Evolutionary conservation across 2,888 invertebrate genomes (phyloP), one percentile per base, ranked within the genome.

Genomic region (Eurois occulta): DNA sequence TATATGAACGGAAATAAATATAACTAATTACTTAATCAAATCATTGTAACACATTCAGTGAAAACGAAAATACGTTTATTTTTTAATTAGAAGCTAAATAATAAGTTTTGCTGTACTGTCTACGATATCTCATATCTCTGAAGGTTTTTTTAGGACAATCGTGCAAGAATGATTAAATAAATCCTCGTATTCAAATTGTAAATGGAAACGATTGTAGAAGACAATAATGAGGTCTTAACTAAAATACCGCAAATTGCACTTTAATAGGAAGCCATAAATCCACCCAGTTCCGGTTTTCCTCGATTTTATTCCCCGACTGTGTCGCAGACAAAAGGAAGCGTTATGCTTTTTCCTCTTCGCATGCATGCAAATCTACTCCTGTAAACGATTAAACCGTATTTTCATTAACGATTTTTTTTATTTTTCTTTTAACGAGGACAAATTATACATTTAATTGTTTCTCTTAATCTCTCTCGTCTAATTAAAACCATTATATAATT

Each of bases 241-340:
- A 77, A 75, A 73, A 69, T 28, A 35, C 32, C 71, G 55, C 68
- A 80, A 83, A 72, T 72, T 67, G 3, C 28, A 58, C 13, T 65
- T 73, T 60, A 58, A 71, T 28, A 68, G 80, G 77, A 79, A 82
- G 77, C 38, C 28, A 77, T 85, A 76, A 85, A 84, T 80, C 75
- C 65, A 28, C 4, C 21, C 21, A 62, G 38, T 84, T 75, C 80
- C 80, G 74, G 67, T 58, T 67, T 80, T 75, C 72, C 80, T 80
- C 75, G 48, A 67, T 60, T 41, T 72, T 78, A 73, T 62, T n/a
- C n/a, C n/a, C 66, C 83, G 75, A 74, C 75, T 76, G 58, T 43
- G 73, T 32, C 83, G 69, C 55, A 48, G 46, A 65, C 48, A 52
- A 71, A 65, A 73, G 55, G 76, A 79, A 70, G 66, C 55, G 62